A percentile compares a stretch with the other conserved stretches of the same genome.
These are phyloP conservation scores for Drosophila sproati DNA, from an alignment of 1,140 invertebrate species.

Conservation along the genomic window DNA sequence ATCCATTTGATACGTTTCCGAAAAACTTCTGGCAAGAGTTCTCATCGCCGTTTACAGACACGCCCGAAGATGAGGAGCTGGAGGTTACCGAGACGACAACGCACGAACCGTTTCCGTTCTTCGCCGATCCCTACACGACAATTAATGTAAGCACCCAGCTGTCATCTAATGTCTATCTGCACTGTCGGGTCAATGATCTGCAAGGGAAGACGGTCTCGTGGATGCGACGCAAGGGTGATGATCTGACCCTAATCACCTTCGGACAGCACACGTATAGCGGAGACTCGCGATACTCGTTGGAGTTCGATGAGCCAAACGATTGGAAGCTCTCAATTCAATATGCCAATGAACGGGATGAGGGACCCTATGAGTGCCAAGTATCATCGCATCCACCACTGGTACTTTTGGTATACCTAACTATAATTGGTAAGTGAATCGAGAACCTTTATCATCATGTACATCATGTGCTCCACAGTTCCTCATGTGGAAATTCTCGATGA, in stretches of 20 bases:
- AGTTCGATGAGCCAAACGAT: conserved; percentile 91
- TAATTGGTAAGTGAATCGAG: conserved; percentile 88
- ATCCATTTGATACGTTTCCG: conserved; percentile 85
- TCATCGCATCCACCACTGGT: conserved; percentile 91
- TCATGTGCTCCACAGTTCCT: conserved; percentile 87
- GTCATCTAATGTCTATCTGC: conserved; percentile 88
- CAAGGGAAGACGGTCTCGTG: conserved; percentile 92
- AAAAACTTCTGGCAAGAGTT: conserved; percentile 87
- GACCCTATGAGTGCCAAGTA: conserved; percentile 92
- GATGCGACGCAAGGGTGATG: conserved; percentile 90
- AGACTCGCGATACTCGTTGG: conserved; percentile 91
- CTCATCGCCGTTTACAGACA: conserved; percentile 87
- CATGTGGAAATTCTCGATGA: conserved; percentile 94
- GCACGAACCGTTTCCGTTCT: conserved; percentile 87
- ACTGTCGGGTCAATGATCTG: conserved; percentile 90
- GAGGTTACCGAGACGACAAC: conserved; percentile 85
- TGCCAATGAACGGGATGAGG: conserved; percentile 90
- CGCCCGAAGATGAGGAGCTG: conserved; percentile 80
- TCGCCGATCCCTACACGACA: conserved; percentile 86
- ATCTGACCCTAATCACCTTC: conserved; percentile 90
- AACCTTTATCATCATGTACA: neutral
- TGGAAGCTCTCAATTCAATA: conserved; percentile 91
- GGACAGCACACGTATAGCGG: conserved; percentile 92
- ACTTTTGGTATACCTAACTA: conserved; percentile 89
- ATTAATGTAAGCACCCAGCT: conserved; percentile 89